These are phyloP conservation scores for Heliconius sara DNA, from an alignment of 2,888 invertebrate species.

Conservation along the genomic window DNA sequence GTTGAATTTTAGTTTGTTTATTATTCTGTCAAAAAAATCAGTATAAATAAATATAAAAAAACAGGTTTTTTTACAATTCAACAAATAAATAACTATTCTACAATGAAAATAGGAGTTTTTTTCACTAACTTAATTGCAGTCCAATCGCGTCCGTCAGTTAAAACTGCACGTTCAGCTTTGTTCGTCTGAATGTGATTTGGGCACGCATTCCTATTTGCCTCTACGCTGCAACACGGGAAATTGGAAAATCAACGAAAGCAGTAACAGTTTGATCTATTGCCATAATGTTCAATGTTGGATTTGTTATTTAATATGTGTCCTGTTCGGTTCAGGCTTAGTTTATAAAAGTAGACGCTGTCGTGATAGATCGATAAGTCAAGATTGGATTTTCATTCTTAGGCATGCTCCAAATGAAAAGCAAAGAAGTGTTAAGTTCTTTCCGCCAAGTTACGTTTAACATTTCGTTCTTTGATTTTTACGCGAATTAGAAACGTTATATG, in stretches of 20 bases:
- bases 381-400: background rate
- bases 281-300: constrained; percentile 17
- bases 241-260: constrained; percentile 40
- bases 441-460: too few species aligned
- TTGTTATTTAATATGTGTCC: constrained; percentile 14
- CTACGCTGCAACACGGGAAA: constrained; percentile 35
- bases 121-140: constrained; percentile 23
- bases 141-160: constrained; percentile 29
- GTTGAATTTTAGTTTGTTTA: too few species aligned
- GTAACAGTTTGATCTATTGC: constrained; percentile 34
- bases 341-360: background rate
- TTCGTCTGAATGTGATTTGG: constrained; percentile 36
- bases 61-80: background rate
- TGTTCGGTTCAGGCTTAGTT: background rate
- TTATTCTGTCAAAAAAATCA: too few species aligned
- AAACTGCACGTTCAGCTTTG: constrained; percentile 31
- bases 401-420: too few species aligned
- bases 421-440: too few species aligned
- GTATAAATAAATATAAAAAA: background rate
- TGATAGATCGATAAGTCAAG: background rate
- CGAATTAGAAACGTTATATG: too few species aligned
- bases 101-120: background rate
- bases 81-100: background rate
- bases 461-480: too few species aligned
- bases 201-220: constrained; percentile 36